Evolutionary conservation across 2,113 vertebrate genomes (phyloP).

Genomic region (Oncorhynchus tshawytscha): DNA sequence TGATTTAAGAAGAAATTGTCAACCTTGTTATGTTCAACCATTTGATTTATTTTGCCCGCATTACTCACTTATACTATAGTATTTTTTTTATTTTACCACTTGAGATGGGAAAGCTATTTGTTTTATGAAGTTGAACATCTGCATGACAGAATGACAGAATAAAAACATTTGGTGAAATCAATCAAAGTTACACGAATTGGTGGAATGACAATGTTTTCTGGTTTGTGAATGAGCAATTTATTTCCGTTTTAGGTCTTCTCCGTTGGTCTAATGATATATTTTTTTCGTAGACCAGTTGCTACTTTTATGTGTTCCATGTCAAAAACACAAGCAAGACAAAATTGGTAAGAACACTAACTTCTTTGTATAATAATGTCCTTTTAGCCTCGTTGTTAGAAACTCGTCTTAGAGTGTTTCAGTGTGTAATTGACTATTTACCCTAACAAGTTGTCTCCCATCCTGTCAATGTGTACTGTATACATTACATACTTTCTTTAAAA

Average conservation of each 20-base stretch:
- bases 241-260: not conserved
- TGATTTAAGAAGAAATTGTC: too few relatives aligned
- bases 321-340: not conserved
- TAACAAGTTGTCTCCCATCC: slow-evolving; percentile 2
- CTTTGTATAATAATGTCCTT: not conserved
- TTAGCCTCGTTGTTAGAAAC: not conserved
- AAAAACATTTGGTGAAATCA: too few relatives aligned
- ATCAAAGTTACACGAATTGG: too few relatives aligned
- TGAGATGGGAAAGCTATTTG: too few relatives aligned
- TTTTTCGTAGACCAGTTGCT: not conserved
- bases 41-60: too few relatives aligned
- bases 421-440: slow-evolving; percentile 8
- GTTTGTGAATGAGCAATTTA: not conserved
- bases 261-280: not conserved
- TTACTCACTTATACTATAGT: too few relatives aligned
- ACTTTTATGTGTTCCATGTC: not conserved
- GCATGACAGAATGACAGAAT: not conserved
- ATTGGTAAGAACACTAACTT: not conserved
- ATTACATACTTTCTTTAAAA: slow-evolving; percentile 17
- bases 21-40: too few relatives aligned
- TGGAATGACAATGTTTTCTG: not conserved
- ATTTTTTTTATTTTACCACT: too few relatives aligned
- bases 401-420: not conserved
- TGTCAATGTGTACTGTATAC: slow-evolving; percentile 7
- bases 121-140: too few relatives aligned